phyloP scores from a whole-genome alignment of 2,113 vertebrate genomes.

The Vicugna pacos region DNA sequence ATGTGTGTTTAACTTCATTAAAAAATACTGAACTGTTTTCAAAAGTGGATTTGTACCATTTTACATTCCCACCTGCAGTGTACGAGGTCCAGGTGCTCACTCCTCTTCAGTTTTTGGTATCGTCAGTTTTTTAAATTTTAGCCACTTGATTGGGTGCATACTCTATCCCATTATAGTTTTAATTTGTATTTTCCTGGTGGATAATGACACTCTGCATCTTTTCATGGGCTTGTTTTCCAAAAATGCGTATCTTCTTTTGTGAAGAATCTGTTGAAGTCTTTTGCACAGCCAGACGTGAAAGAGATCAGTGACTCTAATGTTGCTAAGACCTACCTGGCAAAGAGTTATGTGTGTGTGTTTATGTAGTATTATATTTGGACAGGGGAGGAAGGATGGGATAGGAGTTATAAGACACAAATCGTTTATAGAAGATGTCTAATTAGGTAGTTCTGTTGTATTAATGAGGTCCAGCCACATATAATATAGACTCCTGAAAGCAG shows the following conservation, averaged over 20 bases:
- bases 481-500: not conserved
- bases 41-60: not conserved
- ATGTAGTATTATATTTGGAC: not conserved
- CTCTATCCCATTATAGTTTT: not conserved
- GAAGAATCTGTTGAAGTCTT: not conserved
- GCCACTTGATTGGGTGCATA: not conserved
- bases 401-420: not conserved
- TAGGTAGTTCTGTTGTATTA: not conserved
- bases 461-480: not conserved
- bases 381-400: not conserved
- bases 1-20: not conserved
- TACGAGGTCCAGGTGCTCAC: not conserved
- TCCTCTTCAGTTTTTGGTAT: not conserved
- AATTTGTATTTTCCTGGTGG: not conserved
- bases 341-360: not conserved
- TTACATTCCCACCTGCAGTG: not conserved
- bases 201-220: not conserved
- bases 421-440: not conserved
- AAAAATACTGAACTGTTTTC: not conserved
- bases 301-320: not conserved
- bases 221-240: not conserved
- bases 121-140: not conserved
- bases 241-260: not conserved
- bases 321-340: not conserved
- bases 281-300: not conserved